Conservation (phyloP, 2,113 vertebrate species). For the Rhynchomys soricoides region DNA sequence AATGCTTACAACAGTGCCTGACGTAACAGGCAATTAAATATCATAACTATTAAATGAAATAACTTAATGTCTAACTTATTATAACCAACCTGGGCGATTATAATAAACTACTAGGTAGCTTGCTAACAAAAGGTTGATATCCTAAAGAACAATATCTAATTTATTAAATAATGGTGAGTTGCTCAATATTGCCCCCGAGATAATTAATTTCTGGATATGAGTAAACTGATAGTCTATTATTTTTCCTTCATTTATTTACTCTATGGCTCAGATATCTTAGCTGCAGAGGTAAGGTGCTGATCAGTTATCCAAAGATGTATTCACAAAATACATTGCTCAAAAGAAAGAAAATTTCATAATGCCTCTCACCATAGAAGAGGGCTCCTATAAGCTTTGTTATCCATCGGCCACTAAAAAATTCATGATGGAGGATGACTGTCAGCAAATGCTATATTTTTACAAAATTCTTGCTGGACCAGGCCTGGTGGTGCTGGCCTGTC, state of each 20-base stretch:
- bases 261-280: not conserved
- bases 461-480: not conserved
- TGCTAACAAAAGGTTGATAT: not conserved
- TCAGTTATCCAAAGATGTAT: not conserved
- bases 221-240: not conserved
- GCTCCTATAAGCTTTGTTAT: not conserved
- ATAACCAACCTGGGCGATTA: not conserved
- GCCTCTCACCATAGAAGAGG: not conserved
- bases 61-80: not conserved
- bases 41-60: not conserved
- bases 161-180: not conserved
- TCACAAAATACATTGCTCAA: not conserved
- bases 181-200: not conserved
- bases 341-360: not conserved
- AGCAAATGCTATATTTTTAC: not conserved
- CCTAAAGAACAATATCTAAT: not conserved
- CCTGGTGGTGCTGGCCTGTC: not conserved
- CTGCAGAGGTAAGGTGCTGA: not conserved
- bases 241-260: not conserved
- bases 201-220: not conserved
- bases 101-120: not conserved
- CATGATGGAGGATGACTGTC: not conserved
- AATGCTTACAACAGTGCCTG: not conserved
- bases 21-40: not conserved
- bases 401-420: not conserved